Base-by-base conservation (phyloP, 2,113 vertebrate genomes). In the Aegotheles bennettii region DNA sequence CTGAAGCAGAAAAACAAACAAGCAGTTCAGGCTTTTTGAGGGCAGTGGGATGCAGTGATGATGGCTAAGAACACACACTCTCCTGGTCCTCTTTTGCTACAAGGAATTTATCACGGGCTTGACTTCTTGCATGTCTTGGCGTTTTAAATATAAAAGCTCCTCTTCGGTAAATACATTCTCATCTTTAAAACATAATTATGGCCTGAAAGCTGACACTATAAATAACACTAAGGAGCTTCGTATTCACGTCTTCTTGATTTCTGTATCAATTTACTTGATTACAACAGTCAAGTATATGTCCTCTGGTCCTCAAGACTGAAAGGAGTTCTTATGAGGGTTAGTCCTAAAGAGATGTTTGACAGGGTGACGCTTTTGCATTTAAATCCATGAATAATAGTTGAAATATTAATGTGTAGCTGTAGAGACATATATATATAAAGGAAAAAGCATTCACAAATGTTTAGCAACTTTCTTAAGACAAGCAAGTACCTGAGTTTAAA, bases 181-280 rank as follows among this genome's bases (percentile, higher is more conserved):
- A 47, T 59, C 70, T 90, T 83, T 78, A 93, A 93, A 93, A 85
- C 48, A 50, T 36, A 84, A 93, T 95, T 81, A 71, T 17, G 35
- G 35, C 75, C 80, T 74, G 68, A 75, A 92, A 86, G 76, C 48
- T 75, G 69, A 76, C 57, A 63, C 88, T 95, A 96, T 84, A 94
- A 96, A 93, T 89, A 89, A 79, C 64, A 68, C 35, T 83, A 90
- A 88, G 68, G 71, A 94, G 63, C 75, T 91, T 87, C 70, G 61
- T 56, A 94, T 80, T 86, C 63, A 64, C 5, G 31, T 86, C 71
- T 64, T 88, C 84, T 91, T 86, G 71, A 84, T 90, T 96, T 93
- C 88, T 94, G 85, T 92, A 94, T 95, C 96, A 81, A 94, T 93
- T 93, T 94, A 95, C 90, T 96, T 9, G 56, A 94, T 40, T 83